A percentile compares a stretch with the other conserved stretches of the same genome.
Conservation (phyloP, 2,797 vertebrate species). For the Urosaurus nigricauda region DNA sequence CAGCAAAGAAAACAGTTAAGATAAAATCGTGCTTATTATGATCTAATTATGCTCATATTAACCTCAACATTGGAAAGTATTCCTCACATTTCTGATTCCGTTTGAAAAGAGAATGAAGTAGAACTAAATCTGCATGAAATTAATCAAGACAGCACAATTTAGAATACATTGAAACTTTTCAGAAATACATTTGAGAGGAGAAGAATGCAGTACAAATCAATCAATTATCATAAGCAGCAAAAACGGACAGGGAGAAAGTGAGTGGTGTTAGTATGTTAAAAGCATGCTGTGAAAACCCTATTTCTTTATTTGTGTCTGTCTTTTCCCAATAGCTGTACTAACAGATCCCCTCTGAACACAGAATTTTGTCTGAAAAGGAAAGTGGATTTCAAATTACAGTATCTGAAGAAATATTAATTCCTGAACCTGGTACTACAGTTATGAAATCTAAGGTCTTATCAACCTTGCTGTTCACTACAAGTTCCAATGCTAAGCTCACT, state of each 20-base stretch:
- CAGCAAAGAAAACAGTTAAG: constrained; percentile 19
- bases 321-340: not conserved
- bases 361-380: not conserved
- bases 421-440: not conserved
- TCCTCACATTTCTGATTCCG: constrained; percentile 3
- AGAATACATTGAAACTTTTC: not conserved
- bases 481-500: not conserved
- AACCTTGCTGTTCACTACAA: not conserved
- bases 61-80: constrained; percentile 18
- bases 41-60: constrained; percentile 39
- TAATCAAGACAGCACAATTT: constrained; percentile 1
- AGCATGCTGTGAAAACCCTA: constrained; percentile 15
- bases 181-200: not conserved
- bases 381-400: not conserved
- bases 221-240: constrained; percentile 33
- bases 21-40: constrained; percentile 5
- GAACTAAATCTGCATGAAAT: constrained; percentile 17
- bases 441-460: not conserved
- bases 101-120: rapidly evolving
- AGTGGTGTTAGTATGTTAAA: constrained; percentile 25
- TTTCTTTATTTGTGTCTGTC: constrained; percentile 24
- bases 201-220: constrained; percentile 24
- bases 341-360: not conserved
- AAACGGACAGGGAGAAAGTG: constrained; percentile 24
- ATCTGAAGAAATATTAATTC: not conserved